These are phyloP conservation scores for Butorides virescens DNA, from an alignment of 2,113 vertebrate genomes.

Conservation along the genomic window DNA sequence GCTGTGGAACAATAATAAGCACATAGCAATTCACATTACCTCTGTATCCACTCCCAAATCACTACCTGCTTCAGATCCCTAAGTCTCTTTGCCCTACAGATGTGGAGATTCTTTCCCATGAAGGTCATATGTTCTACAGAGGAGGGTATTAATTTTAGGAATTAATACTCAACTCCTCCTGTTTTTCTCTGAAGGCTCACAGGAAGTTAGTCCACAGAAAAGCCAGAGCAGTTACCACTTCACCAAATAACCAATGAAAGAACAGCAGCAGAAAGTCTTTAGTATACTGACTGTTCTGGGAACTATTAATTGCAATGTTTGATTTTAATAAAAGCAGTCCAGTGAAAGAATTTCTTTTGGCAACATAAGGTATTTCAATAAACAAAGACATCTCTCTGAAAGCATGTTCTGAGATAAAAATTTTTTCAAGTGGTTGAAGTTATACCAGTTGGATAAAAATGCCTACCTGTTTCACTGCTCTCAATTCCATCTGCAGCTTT, in stretches of 20 bases:
- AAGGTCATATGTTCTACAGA: accelerated
- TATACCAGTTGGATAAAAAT: background rate
- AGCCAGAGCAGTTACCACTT: background rate
- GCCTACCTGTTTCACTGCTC: conserved; percentile 87
- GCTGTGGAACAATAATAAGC: background rate
- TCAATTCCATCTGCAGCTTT: conserved; percentile 95
- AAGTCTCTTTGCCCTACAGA: background rate
- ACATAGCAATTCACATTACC: background rate
- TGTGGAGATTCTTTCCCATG: background rate
- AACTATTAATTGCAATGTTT: background rate
- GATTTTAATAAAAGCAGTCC: background rate
- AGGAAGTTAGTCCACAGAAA: background rate
- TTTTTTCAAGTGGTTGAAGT: background rate
- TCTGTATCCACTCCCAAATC: background rate
- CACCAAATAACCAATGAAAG: background rate
- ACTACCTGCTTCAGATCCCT: background rate
- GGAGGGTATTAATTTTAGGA: background rate
- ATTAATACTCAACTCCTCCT: background rate
- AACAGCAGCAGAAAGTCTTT: background rate
- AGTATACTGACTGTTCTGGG: background rate
- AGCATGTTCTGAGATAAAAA: accelerated
- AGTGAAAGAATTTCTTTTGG: background rate
- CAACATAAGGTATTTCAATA: background rate
- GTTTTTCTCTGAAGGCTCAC: background rate
- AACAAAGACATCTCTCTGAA: background rate